Percentiles rank a stretch among this genome's conserved stretches.
These are phyloP conservation scores for Xestia sexstrigata DNA, from an alignment of 2,888 invertebrate species.

Conservation along the genomic window DNA sequence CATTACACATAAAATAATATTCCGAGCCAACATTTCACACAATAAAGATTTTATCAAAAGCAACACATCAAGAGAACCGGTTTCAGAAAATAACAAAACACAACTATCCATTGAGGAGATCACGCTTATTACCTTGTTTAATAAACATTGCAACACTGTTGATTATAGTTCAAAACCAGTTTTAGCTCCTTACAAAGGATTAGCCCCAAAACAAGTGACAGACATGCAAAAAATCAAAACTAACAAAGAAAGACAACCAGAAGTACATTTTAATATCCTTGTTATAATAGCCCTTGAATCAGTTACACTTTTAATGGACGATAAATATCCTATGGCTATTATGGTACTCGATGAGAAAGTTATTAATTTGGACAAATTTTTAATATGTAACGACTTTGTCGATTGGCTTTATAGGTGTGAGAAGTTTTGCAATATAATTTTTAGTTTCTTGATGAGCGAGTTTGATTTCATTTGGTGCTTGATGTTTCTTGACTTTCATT, in stretches of 20 bases:
- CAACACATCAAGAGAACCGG: conserved; percentile 68
- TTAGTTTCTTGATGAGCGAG: conserved; percentile 66
- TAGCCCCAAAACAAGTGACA: conserved; percentile 74
- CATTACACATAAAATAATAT: conserved; percentile 44
- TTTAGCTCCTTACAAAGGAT: conserved; percentile 71
- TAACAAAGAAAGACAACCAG: conserved; percentile 81
- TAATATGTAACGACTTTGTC: conserved; percentile 64
- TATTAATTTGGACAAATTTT: conserved; percentile 83
- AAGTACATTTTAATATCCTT: conserved; percentile 86
- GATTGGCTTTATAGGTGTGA: conserved; percentile 71
- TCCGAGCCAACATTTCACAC: conserved; percentile 46
- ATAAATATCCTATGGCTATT: conserved; percentile 78
- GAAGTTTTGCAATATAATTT: conserved; percentile 74
- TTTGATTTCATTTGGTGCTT: conserved; percentile 59
- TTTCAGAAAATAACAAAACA: conserved; percentile 68
- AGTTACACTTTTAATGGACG: conserved; percentile 87
- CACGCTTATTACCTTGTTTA: conserved; percentile 88
- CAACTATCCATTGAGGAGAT: conserved; percentile 74
- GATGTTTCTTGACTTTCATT: neutral
- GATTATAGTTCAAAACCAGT: conserved; percentile 84
- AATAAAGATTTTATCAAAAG: conserved; percentile 69
- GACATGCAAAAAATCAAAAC: conserved; percentile 83
- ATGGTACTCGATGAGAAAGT: conserved; percentile 83
- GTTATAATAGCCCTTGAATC: conserved; percentile 76
- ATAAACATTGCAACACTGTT: conserved; percentile 90